Evolutionary conservation across 2,888 invertebrate species (phyloP), one percentile per base, ranked within the genome.

Genomic region (Agelastica alni): DNA sequence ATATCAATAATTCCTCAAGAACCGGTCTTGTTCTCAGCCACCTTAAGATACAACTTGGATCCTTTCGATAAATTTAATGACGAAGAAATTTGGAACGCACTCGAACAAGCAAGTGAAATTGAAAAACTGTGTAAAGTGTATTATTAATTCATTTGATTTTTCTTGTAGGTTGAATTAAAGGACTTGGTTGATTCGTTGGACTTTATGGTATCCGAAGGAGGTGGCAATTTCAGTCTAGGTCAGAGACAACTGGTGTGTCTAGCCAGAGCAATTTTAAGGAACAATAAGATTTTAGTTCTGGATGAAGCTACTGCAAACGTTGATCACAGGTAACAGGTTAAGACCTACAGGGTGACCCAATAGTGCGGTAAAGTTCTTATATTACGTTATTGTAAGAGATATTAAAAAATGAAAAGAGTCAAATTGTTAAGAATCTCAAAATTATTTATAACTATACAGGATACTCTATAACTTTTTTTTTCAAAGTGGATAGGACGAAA

Each of bases 1-100:
- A 89, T 96, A 51, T 89, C 95, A 0, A 95, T 96, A 55, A 96
- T 96, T 69, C 96, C 96, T 0, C 96, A 96, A 79, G 93, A 94
- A 69, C 93, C 94, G 0, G 86, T 93, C 13, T 75, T 95, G 12
- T 94, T 95, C 74, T 89, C 89, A 0, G 90, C 89, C 6, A 86
- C 88, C n/a, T 75, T 95, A 32, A 82, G 94, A 4, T 85, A 88
- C 70, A 94, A 94, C 76, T 79, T 95, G 69, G 93, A 94, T 79
- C 93, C 93, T 0, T 89, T 92, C 70, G 81, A 85, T 41, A 85
- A 88, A 69, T 85, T 84, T 62, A 80, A 83, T 0, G 93, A 94
- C 66, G 82, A 80, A 0, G 81, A 82, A 14, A 80, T 95, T 56
- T 94, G 93, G 93, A 80, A 81, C 51, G 90, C 88, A 0, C 76